phyloP scores from a whole-genome alignment of 2,113 vertebrate species.

The Sigmodon hispidus region DNA sequence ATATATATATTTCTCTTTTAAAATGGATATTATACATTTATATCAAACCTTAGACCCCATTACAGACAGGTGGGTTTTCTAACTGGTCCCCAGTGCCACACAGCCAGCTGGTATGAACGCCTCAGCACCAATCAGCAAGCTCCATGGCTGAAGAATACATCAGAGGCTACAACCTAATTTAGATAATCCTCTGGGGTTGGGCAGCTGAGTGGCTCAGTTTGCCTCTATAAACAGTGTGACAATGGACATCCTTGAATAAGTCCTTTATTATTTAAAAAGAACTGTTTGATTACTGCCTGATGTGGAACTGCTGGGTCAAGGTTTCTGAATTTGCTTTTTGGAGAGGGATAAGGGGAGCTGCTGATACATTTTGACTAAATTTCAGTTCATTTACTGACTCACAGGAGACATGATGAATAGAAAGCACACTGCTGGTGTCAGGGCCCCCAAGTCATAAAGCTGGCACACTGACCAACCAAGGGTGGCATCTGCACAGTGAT shows the following conservation, averaged over 20 bases:
- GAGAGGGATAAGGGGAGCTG: too few relatives aligned
- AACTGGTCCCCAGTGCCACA: neutral
- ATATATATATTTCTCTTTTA: neutral
- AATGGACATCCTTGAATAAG: neutral
- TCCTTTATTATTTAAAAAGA: neutral
- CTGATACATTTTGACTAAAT: neutral
- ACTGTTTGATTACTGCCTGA: slow-evolving; percentile 38
- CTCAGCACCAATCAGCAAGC: neutral
- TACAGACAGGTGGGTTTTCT: neutral
- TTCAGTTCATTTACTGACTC: neutral
- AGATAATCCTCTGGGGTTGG: slow-evolving; percentile 52
- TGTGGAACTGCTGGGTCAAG: slow-evolving; percentile 23
- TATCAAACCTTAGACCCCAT: neutral
- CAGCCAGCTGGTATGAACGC: accelerated
- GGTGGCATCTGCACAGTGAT: neutral
- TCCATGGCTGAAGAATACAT: neutral
- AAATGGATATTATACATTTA: neutral
- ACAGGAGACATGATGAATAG: neutral
- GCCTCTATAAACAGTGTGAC: slow-evolving; percentile 35
- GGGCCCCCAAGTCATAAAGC: neutral
- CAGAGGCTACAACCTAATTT: neutral
- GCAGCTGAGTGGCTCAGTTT: slow-evolving; percentile 41
- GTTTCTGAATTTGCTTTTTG: slow-evolving; percentile 3
- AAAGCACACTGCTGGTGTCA: neutral
- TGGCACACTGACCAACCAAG: neutral